Conservation (phyloP, 23 tunicate species). For the Diplosoma virens region DNA sequence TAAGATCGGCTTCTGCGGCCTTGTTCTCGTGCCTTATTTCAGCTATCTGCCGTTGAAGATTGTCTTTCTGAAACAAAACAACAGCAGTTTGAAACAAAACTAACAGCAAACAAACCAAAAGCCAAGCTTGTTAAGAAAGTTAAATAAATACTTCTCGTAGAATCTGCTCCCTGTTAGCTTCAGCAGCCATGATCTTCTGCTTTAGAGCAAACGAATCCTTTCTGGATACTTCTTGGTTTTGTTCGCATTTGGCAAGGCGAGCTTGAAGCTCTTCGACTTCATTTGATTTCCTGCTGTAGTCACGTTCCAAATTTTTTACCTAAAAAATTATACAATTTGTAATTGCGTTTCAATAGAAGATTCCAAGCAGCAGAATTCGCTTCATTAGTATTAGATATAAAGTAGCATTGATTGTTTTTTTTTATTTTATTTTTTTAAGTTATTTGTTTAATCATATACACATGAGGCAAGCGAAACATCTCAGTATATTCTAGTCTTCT, state of each 20-base stretch:
- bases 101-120: background rate
- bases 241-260: slow-evolving; percentile 71
- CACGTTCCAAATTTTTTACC: slow-evolving; percentile 91
- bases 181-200: slow-evolving; percentile 93
- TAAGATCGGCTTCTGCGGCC: slow-evolving; percentile 65
- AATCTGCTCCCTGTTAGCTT: slow-evolving; percentile 92
- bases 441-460: too few species aligned
- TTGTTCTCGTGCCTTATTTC: slow-evolving; percentile 74
- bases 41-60: slow-evolving; percentile 71
- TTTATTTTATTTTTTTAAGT: too few species aligned
- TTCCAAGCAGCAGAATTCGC: too few species aligned
- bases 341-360: too few species aligned
- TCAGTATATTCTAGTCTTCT: too few species aligned
- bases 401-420: too few species aligned
- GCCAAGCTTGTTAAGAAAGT: background rate
- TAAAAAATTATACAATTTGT: too few species aligned
- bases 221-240: slow-evolving; percentile 75
- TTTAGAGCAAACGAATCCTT: slow-evolving; percentile 86
- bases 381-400: too few species aligned
- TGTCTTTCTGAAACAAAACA: slow-evolving; percentile 40
- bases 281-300: slow-evolving; percentile 78
- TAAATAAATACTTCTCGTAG: slow-evolving; percentile 60
- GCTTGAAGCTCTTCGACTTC: slow-evolving; percentile 89
- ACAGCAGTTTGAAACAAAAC: too few species aligned
- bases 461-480: too few species aligned